A percentile compares a stretch with the other conserved stretches of the same genome.
Evolutionary conservation across 1,140 invertebrate genomes (phyloP).

Genomic region (Heliconius congener): DNA sequence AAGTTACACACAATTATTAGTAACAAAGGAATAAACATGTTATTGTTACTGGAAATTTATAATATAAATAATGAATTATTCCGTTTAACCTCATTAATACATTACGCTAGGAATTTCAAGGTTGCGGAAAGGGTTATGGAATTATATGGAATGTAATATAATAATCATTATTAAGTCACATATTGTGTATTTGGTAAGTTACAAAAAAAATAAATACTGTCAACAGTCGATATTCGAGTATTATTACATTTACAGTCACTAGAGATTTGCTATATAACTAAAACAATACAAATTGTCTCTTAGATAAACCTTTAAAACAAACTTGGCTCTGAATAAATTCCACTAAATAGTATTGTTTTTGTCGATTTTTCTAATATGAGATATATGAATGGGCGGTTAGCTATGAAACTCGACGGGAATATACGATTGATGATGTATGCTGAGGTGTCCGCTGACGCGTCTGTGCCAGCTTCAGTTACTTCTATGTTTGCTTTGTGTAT

Average conservation of each 20-base stretch:
- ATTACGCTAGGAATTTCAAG: not conserved
- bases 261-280: not conserved
- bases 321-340: constrained; percentile 75
- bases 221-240: not conserved
- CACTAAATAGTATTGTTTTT: constrained; percentile 83
- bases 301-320: constrained; percentile 50
- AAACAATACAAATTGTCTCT: not conserved
- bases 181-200: not conserved
- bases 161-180: not conserved
- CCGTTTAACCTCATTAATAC: not conserved
- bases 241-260: not conserved
- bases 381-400: constrained; percentile 84
- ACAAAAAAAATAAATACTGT: not conserved
- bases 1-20: not conserved
- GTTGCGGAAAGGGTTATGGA: not conserved
- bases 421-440: constrained; percentile 80
- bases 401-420: constrained; percentile 81
- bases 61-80: not conserved
- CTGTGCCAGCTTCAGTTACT: constrained; percentile 90
- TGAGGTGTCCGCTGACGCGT: constrained; percentile 85
- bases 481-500: constrained; percentile 91
- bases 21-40: not conserved
- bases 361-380: constrained; percentile 84
- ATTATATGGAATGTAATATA: not conserved
- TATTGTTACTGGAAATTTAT: not conserved